phyloP scores from a whole-genome alignment of 2,888 invertebrate species.

The Tiliacea aurago region DNA sequence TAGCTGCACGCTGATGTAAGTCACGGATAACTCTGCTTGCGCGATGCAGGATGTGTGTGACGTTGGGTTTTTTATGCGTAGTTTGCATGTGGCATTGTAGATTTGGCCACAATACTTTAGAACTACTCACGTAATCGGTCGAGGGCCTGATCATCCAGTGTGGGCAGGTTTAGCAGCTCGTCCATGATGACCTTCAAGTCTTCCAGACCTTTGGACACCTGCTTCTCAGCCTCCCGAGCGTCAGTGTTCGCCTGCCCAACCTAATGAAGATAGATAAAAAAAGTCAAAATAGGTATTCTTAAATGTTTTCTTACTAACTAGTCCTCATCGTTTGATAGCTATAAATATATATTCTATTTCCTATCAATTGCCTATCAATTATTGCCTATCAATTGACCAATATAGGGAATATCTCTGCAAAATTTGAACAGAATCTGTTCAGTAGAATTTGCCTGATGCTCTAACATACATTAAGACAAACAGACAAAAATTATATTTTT shows the following conservation, averaged over 20 bases:
- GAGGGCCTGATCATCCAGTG: slow-evolving; percentile 93
- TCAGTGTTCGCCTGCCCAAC: slow-evolving; percentile 97
- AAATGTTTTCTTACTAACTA: background rate
- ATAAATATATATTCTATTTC: background rate
- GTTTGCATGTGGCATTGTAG: background rate
- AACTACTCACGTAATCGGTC: slow-evolving; percentile 89
- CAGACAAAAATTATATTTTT: too few relatives aligned
- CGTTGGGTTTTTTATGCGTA: background rate
- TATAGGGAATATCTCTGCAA: too few relatives aligned
- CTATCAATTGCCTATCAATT: too few relatives aligned
- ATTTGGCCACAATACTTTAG: background rate
- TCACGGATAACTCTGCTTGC: background rate
- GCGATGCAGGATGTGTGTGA: too few relatives aligned
- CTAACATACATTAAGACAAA: too few relatives aligned
- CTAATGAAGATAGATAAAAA: slow-evolving; percentile 79
- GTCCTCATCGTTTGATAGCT: background rate
- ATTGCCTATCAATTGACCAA: too few relatives aligned
- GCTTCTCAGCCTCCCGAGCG: slow-evolving; percentile 94
- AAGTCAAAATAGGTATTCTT: background rate
- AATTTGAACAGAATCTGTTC: too few relatives aligned
- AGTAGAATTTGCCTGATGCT: too few relatives aligned
- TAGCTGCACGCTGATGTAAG: too few relatives aligned
- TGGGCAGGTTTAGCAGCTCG: slow-evolving; percentile 94
- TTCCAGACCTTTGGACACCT: slow-evolving; percentile 94
- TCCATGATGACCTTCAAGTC: slow-evolving; percentile 95